These are phyloP conservation scores for Tangara arthus DNA, from an alignment of 2,797 vertebrate genomes.

Conservation along the genomic window DNA sequence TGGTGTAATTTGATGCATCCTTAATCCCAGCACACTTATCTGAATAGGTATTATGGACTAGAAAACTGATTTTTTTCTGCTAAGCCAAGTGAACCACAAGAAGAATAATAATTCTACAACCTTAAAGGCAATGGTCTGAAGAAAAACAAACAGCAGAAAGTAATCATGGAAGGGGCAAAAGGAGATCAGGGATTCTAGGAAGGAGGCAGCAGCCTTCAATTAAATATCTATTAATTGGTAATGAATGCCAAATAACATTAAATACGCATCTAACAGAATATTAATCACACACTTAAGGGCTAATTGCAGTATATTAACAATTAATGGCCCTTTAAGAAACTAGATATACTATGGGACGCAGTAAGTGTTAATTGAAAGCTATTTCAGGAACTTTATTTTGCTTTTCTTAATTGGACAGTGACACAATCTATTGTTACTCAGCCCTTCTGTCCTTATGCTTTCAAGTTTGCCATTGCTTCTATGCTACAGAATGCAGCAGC, in stretches of 20 bases:
- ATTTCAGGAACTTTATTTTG: slow-evolving; percentile 52
- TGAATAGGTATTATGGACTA: background rate
- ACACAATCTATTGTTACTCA: slow-evolving; percentile 30
- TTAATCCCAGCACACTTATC: background rate
- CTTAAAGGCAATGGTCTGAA: slow-evolving; percentile 32
- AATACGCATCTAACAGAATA: slow-evolving; percentile 71
- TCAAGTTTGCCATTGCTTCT: background rate
- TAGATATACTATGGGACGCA: slow-evolving; percentile 25
- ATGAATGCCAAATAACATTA: slow-evolving; percentile 68
- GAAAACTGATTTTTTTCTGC: slow-evolving; percentile 58
- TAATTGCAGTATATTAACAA: slow-evolving; percentile 69
- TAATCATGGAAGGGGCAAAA: slow-evolving; percentile 44
- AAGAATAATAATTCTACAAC: slow-evolving; percentile 34
- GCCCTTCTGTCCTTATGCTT: background rate
- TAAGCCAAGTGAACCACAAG: slow-evolving; percentile 43
- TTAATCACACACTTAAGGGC: slow-evolving; percentile 67
- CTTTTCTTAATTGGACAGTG: slow-evolving; percentile 53
- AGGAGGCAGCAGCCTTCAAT: slow-evolving; percentile 48
- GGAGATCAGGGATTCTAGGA: slow-evolving; percentile 10
- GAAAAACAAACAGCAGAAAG: slow-evolving; percentile 50
- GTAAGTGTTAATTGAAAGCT: slow-evolving; percentile 64
- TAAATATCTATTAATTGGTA: slow-evolving; percentile 66
- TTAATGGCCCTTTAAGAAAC: slow-evolving; percentile 62
- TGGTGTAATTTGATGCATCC: slow-evolving; percentile 16
- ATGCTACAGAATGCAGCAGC: background rate